A percentile compares a stretch with the other conserved stretches of the same genome.
These are phyloP conservation scores for Dimorphilus gyrociliatus DNA, from an alignment of 2,888 invertebrate genomes.

Conservation along the genomic window DNA sequence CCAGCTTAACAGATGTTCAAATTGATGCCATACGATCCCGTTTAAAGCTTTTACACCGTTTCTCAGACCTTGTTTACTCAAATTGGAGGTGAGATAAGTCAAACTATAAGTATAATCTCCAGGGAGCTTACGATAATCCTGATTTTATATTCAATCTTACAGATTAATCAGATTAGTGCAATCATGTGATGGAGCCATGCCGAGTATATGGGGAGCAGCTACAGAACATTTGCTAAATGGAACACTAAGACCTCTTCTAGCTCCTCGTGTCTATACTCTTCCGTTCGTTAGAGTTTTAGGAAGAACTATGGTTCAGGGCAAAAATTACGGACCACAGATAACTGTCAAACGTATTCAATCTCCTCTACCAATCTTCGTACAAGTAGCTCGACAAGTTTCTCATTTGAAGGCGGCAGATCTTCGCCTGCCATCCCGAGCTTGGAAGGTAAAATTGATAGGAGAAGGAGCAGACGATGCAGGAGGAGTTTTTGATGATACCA, in stretches of 20 bases:
- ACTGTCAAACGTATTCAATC: conserved; percentile 45
- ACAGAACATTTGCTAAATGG: conserved; percentile 17
- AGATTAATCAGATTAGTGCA: no score
- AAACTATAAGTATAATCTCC: no score
- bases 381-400: conserved; percentile 49
- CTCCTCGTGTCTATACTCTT: conserved; percentile 47
- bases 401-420: conserved; percentile 45
- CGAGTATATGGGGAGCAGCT: no score
- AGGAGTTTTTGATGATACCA: conserved; percentile 53
- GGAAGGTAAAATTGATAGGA: conserved; percentile 51
- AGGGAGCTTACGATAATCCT: no score
- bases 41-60: conserved; percentile 45
- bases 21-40: conserved; percentile 43
- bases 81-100: conserved; percentile 44
- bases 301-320: conserved; percentile 51
- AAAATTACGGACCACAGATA: conserved; percentile 51
- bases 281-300: conserved; percentile 49
- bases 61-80: conserved; percentile 48
- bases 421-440: conserved; percentile 47
- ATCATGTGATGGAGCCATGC: no score
- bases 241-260: conserved; percentile 42
- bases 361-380: conserved; percentile 44
- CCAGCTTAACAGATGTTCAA: conserved; percentile 41
- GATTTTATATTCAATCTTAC: no score
- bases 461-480: conserved; percentile 54